These are phyloP conservation scores for Apamea crenata DNA, from an alignment of 2,888 invertebrate genomes.

Conservation along the genomic window DNA sequence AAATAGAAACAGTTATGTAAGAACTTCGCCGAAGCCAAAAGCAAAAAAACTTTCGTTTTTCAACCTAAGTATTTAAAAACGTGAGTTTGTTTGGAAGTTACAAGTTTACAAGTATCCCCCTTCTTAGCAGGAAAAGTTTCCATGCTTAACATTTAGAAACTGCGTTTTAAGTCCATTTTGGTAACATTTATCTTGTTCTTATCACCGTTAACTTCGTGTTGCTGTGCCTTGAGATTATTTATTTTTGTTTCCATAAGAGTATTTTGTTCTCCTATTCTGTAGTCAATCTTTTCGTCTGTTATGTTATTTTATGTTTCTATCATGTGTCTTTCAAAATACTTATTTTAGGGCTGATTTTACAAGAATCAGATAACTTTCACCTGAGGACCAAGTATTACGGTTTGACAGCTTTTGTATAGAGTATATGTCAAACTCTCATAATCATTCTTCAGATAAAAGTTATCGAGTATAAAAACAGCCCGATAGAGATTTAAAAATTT, in stretches of 20 bases:
- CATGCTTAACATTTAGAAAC: slow-evolving; percentile 48
- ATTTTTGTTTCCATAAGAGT: background rate
- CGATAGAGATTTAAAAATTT: background rate
- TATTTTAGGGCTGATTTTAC: background rate
- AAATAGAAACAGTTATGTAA: slow-evolving; percentile 6
- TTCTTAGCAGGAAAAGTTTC: slow-evolving; percentile 41
- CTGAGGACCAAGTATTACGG: no score
- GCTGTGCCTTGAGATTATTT: slow-evolving; percentile 9
- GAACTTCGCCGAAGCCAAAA: background rate
- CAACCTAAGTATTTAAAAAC: slow-evolving; percentile 47
- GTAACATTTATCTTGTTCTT: slow-evolving; percentile 45
- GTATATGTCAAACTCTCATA: no score
- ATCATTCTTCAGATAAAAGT: no score
- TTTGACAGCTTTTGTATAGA: no score
- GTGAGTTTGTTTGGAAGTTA: slow-evolving; percentile 44
- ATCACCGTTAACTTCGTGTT: slow-evolving; percentile 31
- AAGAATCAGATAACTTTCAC: no score
- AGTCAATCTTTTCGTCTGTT: background rate
- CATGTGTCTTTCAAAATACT: background rate
- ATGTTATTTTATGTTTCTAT: background rate
- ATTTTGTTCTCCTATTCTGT: background rate
- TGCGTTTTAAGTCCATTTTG: slow-evolving; percentile 47
- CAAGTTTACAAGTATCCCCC: slow-evolving; percentile 36
- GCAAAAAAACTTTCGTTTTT: slow-evolving; percentile 25
- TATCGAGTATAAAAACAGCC: no score